A percentile compares a stretch with the other conserved stretches of the same genome.
Conservation (phyloP, 2,113 vertebrate species). For the Scomber scombrus region DNA sequence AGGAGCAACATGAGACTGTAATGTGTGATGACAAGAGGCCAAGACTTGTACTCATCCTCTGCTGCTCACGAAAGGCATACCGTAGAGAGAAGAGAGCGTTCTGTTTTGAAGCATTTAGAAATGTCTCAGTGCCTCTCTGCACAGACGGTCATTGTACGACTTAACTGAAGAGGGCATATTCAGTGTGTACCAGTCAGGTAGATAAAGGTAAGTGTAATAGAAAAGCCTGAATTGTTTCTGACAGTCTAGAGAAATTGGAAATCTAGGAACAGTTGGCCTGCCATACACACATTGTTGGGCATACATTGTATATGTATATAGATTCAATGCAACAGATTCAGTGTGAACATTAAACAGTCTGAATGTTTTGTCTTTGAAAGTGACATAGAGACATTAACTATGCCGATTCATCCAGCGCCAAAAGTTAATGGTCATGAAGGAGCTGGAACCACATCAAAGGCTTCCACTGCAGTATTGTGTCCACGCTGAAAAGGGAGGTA, state of each 20-base stretch:
- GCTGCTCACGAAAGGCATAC: conserved; percentile 7
- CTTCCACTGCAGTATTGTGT: conserved; percentile 4
- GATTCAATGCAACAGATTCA: background rate
- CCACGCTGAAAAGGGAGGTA: conserved; percentile 4
- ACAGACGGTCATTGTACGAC: conserved; percentile 14
- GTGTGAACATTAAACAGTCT: background rate
- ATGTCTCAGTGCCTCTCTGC: conserved; percentile 40
- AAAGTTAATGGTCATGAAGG: conserved; percentile 28
- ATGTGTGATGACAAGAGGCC: conserved; percentile 51
- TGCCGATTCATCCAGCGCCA: conserved; percentile 29
- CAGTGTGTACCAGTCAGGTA: conserved; percentile 42
- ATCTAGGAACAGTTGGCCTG: conserved; percentile 1
- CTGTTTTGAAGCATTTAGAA: conserved; percentile 43
- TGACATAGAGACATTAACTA: conserved; percentile 21
- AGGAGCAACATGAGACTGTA: background rate
- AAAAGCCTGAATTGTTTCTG: conserved; percentile 42
- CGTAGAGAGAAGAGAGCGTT: background rate
- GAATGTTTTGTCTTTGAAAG: conserved; percentile 5
- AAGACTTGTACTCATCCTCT: conserved; percentile 35
- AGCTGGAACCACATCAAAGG: conserved; percentile 40
- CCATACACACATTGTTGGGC: background rate
- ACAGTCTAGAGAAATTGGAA: conserved; percentile 26
- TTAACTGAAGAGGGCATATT: conserved; percentile 49
- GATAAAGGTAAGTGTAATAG: conserved; percentile 27
- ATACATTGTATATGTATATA: background rate